Percentiles rank a stretch among this genome's conserved stretches.
phyloP scores from a whole-genome alignment of 2,888 invertebrate genomes.

The Caenorhabditis parvicauda region DNA sequence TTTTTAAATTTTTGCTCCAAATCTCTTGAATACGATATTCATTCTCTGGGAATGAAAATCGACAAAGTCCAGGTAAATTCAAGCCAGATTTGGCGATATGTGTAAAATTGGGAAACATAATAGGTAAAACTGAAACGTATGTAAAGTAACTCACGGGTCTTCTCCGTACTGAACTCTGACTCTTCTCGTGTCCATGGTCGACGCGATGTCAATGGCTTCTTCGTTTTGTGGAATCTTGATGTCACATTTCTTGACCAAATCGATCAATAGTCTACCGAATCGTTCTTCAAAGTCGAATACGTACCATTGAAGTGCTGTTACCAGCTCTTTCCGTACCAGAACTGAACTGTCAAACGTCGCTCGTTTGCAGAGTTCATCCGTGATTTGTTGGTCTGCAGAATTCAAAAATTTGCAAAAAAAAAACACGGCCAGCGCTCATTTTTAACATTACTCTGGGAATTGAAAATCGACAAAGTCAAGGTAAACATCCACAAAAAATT shows the following conservation, averaged over 20 bases:
- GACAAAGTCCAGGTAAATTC: too few species aligned
- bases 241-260: conserved; percentile 22
- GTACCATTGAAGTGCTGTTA: conserved; percentile 71
- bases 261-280: conserved; percentile 69
- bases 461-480: too few species aligned
- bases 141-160: too few species aligned
- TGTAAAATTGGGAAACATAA: too few species aligned
- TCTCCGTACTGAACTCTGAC: too few species aligned
- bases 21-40: too few species aligned
- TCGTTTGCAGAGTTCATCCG: conserved; percentile 80
- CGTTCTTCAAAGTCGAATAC: conserved; percentile 75
- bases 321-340: conserved; percentile 75
- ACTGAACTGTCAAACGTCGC: conserved; percentile 80
- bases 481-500: too few species aligned
- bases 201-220: conserved; percentile 14
- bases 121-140: too few species aligned
- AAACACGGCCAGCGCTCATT: neutral
- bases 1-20: too few species aligned
- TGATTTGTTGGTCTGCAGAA: conserved; percentile 74
- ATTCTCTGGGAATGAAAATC: too few species aligned
- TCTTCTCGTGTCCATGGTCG: conserved; percentile 7
- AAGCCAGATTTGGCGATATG: too few species aligned
- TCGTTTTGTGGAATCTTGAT: conserved; percentile 12
- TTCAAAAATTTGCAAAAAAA: neutral
- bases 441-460: too few species aligned